These are phyloP conservation scores for Misgurnus mizolepis DNA, from an alignment of 2,113 vertebrate species.

Conservation along the genomic window DNA sequence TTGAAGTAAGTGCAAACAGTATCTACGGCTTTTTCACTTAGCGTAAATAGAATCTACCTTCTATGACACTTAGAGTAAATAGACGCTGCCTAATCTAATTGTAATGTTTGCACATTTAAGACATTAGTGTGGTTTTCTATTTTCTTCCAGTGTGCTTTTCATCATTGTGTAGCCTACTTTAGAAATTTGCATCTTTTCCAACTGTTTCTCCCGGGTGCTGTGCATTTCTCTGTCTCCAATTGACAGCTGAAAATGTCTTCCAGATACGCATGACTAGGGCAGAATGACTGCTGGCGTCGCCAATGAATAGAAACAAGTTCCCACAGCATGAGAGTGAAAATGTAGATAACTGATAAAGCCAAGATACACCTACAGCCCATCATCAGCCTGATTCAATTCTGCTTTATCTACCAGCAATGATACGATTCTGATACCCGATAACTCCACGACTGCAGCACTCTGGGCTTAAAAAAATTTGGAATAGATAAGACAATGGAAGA, in stretches of 20 bases:
- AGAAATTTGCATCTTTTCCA: conserved; percentile 65
- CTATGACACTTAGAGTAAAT: too few species aligned
- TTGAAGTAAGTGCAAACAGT: too few species aligned
- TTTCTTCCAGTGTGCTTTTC: conserved; percentile 51
- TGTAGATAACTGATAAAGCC: conserved; percentile 64
- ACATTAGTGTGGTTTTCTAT: conserved; percentile 21
- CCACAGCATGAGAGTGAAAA: conserved; percentile 62
- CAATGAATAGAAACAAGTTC: conserved; percentile 60
- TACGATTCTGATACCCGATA: conserved; percentile 31
- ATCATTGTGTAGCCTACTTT: conserved; percentile 51
- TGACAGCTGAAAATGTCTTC: conserved; percentile 62
- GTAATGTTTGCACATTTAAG: neutral
- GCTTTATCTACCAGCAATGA: conserved; percentile 58
- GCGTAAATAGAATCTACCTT: too few species aligned
- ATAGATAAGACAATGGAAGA: neutral
- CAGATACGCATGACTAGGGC: conserved; percentile 67
- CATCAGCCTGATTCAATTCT: conserved; percentile 61
- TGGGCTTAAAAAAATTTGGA: neutral
- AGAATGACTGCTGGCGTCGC: conserved; percentile 63
- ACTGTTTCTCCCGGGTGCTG: conserved; percentile 48
- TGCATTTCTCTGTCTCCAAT: conserved; percentile 56
- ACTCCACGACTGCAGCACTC: neutral
- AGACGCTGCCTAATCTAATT: neutral
- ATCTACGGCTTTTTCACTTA: too few species aligned
- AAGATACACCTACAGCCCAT: conserved; percentile 67